Percentiles rank a stretch among this genome's conserved stretches.
Conservation (phyloP, 2,888 invertebrate genomes). For the Spodoptera littoralis region DNA sequence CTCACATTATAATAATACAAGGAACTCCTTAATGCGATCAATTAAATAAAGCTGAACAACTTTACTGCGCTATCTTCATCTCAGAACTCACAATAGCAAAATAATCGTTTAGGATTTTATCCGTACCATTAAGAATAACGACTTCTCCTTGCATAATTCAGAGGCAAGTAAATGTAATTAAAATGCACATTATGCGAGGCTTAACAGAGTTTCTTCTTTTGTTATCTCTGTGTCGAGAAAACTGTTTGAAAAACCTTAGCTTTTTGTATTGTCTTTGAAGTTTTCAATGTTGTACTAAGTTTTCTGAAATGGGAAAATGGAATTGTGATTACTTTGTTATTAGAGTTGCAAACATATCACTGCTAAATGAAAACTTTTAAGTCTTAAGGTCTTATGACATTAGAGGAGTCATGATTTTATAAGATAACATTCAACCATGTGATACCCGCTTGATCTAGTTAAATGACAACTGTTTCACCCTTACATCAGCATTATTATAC, state of each 20-base stretch:
- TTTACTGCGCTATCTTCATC: conserved; percentile 52
- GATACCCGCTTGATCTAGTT: too few species aligned
- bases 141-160: conserved; percentile 75
- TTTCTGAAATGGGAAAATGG: too few species aligned
- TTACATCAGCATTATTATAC: background rate
- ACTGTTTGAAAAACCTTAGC: conserved; percentile 60
- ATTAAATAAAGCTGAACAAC: conserved; percentile 48
- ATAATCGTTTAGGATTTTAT: conserved; percentile 77
- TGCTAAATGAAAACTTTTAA: too few species aligned
- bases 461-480: too few species aligned
- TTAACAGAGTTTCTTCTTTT: conserved; percentile 43
- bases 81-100: conserved; percentile 66
- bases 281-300: too few species aligned
- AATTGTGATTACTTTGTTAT: too few species aligned
- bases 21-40: conserved; percentile 34
- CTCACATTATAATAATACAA: conserved; percentile 8
- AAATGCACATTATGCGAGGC: conserved; percentile 75
- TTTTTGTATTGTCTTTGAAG: too few species aligned
- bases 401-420: too few species aligned
- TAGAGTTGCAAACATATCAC: too few species aligned
- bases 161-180: conserved; percentile 78
- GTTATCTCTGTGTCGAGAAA: conserved; percentile 65
- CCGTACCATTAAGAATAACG: conserved; percentile 78
- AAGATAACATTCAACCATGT: too few species aligned
- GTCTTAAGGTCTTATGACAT: too few species aligned